phyloP scores from a whole-genome alignment of 2,888 invertebrate species.

The Macaria notata region DNA sequence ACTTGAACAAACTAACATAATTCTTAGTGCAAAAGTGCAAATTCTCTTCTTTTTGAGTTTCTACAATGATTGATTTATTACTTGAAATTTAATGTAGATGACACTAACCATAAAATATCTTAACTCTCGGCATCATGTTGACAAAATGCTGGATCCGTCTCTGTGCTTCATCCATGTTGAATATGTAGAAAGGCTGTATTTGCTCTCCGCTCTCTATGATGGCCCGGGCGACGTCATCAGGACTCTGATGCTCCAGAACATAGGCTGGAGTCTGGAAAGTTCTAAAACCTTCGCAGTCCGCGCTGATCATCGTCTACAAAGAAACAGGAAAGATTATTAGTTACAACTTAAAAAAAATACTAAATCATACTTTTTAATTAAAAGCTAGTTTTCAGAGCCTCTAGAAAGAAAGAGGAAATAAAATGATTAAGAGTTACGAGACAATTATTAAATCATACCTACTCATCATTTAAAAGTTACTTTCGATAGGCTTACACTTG shows the following conservation, averaged over 20 bases:
- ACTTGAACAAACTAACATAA: too few relatives aligned
- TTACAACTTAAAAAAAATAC: neutral
- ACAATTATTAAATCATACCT: too few relatives aligned
- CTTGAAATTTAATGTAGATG: too few relatives aligned
- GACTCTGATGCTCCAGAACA: constrained; percentile 31
- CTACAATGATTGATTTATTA: too few relatives aligned
- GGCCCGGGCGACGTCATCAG: constrained; percentile 38
- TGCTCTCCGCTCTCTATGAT: constrained; percentile 45
- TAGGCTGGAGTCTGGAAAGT: constrained; percentile 1
- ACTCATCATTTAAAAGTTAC: too few relatives aligned
- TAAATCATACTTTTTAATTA: too few relatives aligned
- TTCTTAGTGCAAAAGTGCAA: too few relatives aligned
- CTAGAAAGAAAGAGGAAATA: too few relatives aligned
- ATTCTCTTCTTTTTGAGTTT: too few relatives aligned
- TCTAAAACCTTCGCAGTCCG: neutral
- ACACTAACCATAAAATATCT: constrained; percentile 50
- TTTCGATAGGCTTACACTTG: too few relatives aligned
- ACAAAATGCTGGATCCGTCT: constrained; percentile 43
- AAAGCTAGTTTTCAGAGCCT: too few relatives aligned
- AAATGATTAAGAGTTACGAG: too few relatives aligned
- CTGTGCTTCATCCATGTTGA: constrained; percentile 45
- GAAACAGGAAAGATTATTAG: neutral
- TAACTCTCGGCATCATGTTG: constrained; percentile 43
- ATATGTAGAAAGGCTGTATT: constrained; percentile 46
- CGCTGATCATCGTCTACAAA: constrained; percentile 6